Evolutionary conservation across 2,888 invertebrate species (phyloP), one percentile per base, ranked within the genome.

Genomic region (Pantelozetes paolii): DNA sequence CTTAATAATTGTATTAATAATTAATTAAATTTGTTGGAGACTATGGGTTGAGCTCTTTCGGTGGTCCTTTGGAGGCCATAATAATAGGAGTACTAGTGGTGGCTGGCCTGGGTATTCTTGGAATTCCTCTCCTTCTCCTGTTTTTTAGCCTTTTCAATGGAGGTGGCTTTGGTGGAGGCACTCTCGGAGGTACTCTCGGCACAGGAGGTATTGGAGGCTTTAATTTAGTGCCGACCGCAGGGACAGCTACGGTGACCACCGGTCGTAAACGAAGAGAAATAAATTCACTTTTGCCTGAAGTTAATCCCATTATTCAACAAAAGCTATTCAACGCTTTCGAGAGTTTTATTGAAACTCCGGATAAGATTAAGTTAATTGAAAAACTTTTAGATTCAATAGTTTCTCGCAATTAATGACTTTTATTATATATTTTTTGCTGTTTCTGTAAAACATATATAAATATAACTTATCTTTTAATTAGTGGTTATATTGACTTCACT

Each of bases 211-310:
- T 64, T 20, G 62, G 59, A 28, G 74, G 74, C 11, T n/a, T 74
- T 18, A 74, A 71, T 48, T 30, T 74, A 30, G 62, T 74, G 30
- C 74, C 74, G 23, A 74, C 74, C 32, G 57, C 74, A 15, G n/a
- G n/a, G n/a, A 74, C 74, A 13, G 74, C 74, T 5, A 64, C 73
- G 20, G 74, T 74, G n/a, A n/a, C n/a, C 8, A 23, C 72, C n/a
- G 72, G 74, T 13, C 74, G 74, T 20, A 72, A 64, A 30, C 32
- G 62, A 13, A n/a, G 45, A 54, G 62, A 30, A 32, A 11, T 67
- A 6, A 45, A 30, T 59, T 48, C 45, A 48, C 30, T 64, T 40
- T 59, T 42, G 1, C 45, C 72, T 13, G 59, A 28, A 3, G 57
- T 50, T 2, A 72, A 74, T 54, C 74, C 71, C 28, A 2, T 50